Conservation (phyloP, 2,888 invertebrate species). For the Drosophila longiperda region DNA sequence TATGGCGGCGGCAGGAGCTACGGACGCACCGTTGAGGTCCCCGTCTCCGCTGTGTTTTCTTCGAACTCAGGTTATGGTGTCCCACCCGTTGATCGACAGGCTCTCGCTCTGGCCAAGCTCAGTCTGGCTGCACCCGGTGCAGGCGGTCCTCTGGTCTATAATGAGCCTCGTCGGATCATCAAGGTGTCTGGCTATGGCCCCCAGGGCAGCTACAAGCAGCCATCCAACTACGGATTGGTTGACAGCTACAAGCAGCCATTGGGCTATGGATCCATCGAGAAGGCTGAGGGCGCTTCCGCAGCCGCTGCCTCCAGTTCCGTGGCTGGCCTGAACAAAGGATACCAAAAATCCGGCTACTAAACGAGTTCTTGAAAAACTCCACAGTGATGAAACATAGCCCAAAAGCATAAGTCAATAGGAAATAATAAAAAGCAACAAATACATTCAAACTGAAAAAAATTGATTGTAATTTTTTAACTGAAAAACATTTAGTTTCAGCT, state of each 20-base stretch:
- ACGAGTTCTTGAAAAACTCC: neutral
- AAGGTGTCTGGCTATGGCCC: conserved; percentile 37
- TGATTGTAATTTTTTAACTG: neutral
- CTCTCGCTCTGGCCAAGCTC: conserved; percentile 64
- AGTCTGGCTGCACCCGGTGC: conserved; percentile 63
- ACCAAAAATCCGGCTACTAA: conserved; percentile 43
- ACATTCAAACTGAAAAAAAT: conserved; percentile 21
- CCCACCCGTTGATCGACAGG: conserved; percentile 59
- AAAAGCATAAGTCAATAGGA: conserved; percentile 31
- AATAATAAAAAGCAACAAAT: conserved; percentile 43
- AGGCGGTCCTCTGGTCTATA: conserved; percentile 52
- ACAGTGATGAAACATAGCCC: conserved; percentile 42
- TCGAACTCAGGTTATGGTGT: conserved; percentile 51
- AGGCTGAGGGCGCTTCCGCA: conserved; percentile 60
- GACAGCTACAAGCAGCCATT: conserved; percentile 31
- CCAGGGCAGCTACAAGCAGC: conserved; percentile 22
- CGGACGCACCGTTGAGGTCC: conserved; percentile 45
- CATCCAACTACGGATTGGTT: conserved; percentile 27
- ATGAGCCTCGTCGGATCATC: conserved; percentile 39
- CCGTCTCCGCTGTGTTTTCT: conserved; percentile 46
- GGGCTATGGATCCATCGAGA: conserved; percentile 39
- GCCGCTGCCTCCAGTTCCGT: conserved; percentile 76
- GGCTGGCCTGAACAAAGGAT: conserved; percentile 25
- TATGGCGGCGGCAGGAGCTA: conserved; percentile 14
- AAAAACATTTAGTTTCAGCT: neutral